phyloP scores from a whole-genome alignment of 2,113 vertebrate genomes.

The Clupea harengus region DNA sequence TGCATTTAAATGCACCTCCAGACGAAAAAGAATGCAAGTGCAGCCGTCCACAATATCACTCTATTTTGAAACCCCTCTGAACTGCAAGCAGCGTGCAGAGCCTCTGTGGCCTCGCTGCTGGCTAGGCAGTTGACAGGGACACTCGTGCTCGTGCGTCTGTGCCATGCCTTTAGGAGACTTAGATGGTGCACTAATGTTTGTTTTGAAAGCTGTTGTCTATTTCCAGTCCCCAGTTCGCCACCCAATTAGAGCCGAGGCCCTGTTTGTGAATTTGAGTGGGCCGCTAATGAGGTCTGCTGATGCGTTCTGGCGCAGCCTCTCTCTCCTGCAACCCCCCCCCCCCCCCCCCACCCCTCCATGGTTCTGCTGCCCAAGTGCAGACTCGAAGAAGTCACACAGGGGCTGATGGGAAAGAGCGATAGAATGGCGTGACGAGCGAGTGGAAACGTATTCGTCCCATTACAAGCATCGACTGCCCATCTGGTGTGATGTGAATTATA shows the following conservation, averaged over 20 bases:
- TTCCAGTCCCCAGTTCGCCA: not conserved
- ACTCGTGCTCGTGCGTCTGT: not conserved
- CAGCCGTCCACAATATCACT: not conserved
- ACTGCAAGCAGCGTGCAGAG: not conserved
- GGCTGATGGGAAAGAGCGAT: not conserved
- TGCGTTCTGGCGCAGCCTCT: not conserved
- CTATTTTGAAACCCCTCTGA: not conserved
- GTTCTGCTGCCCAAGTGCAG: not conserved
- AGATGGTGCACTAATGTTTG: conserved; percentile 1
- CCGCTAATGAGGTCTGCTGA: conserved; percentile 5
- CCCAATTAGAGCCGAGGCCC: not conserved
- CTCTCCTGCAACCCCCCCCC: not conserved
- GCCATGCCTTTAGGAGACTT: conserved; percentile 1
- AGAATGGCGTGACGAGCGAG: not conserved
- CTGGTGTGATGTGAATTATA: conserved; percentile 65
- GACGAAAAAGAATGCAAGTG: not conserved
- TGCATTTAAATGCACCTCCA: not conserved
- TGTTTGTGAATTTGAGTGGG: conserved; percentile 10
- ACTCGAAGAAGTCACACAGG: not conserved
- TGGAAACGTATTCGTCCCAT: conserved; percentile 32
- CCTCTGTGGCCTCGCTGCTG: not conserved
- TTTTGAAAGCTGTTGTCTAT: conserved; percentile 13
- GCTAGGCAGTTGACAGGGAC: not conserved
- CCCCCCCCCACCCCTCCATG: not conserved
- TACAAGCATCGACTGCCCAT: conserved; percentile 6